phyloP scores from a whole-genome alignment of 1,140 invertebrate species.

The Plodia interpunctella region DNA sequence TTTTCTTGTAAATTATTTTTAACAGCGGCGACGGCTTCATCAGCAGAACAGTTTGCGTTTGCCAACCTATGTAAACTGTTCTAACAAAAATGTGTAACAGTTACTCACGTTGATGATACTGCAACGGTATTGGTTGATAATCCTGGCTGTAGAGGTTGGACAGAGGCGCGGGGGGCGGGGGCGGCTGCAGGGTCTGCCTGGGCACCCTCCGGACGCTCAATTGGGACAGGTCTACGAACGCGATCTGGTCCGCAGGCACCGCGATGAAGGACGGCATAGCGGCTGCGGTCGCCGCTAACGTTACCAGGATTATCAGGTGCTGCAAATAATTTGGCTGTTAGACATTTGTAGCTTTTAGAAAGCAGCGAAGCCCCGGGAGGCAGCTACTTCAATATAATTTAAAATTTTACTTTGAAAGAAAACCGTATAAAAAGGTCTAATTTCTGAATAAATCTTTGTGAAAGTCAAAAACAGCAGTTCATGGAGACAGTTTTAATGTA shows the following conservation, averaged over 20 bases:
- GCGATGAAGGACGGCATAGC: slow-evolving; percentile 79
- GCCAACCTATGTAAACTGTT: not conserved
- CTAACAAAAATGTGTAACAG: not conserved
- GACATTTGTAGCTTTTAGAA: not conserved
- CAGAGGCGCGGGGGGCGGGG: slow-evolving; percentile 32
- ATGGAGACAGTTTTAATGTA: too few relatives aligned
- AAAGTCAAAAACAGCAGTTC: too few relatives aligned
- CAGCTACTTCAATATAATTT: too few relatives aligned
- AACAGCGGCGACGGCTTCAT: too few relatives aligned
- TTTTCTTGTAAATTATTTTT: too few relatives aligned
- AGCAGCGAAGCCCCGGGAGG: too few relatives aligned
- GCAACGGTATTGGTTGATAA: slow-evolving; percentile 48
- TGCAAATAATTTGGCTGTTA: slow-evolving; percentile 24
- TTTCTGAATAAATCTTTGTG: too few relatives aligned
- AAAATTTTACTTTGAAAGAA: too few relatives aligned
- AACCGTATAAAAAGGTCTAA: too few relatives aligned
- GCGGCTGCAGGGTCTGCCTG: slow-evolving; percentile 59
- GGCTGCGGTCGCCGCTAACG: slow-evolving; percentile 41
- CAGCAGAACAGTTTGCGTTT: too few relatives aligned
- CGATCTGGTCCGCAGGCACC: slow-evolving; percentile 78
- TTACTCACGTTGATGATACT: slow-evolving; percentile 21
- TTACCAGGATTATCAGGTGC: slow-evolving; percentile 42
- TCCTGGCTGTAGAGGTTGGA: slow-evolving; percentile 49
- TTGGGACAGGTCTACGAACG: slow-evolving; percentile 61
- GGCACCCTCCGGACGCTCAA: slow-evolving; percentile 50